phyloP scores from a whole-genome alignment of 1,140 invertebrate species.

The Coptotermes formosanus region DNA sequence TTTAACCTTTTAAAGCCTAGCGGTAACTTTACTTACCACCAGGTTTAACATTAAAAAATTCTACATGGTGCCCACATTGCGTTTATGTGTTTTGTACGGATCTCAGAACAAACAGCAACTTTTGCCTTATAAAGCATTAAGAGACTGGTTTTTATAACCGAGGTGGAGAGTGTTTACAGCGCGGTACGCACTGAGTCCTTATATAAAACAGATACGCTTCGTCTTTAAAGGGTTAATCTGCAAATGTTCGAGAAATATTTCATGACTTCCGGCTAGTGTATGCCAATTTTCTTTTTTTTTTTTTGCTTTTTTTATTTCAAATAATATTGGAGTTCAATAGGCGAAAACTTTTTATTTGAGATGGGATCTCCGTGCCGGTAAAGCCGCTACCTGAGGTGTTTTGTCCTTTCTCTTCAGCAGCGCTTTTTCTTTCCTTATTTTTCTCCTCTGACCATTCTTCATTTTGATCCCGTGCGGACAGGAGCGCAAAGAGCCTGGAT shows the following conservation, averaged over 20 bases:
- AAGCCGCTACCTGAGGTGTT: not conserved
- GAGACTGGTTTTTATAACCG: too few relatives aligned
- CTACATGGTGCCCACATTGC: too few relatives aligned
- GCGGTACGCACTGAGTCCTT: too few relatives aligned
- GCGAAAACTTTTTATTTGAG: not conserved
- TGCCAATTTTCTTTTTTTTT: not conserved
- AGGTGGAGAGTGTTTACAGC: too few relatives aligned
- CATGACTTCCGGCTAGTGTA: not conserved
- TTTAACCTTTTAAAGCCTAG: too few relatives aligned
- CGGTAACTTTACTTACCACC: too few relatives aligned
- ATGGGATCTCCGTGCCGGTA: not conserved
- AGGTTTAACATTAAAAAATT: too few relatives aligned
- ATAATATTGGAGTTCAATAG: not conserved
- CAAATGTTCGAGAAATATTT: not conserved
- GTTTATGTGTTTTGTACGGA: too few relatives aligned
- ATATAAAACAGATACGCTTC: too few relatives aligned
- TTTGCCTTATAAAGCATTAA: too few relatives aligned
- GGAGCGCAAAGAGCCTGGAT: slow-evolving; percentile 4
- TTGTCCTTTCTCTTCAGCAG: not conserved
- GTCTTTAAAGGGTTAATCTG: too few relatives aligned
- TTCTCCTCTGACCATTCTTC: not conserved
- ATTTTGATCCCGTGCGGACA: slow-evolving; percentile 17
- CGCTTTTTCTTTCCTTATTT: not conserved
- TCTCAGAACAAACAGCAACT: too few relatives aligned
- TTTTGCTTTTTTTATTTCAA: not conserved